Percentiles rank a stretch among this genome's conserved stretches.
Evolutionary conservation across 1,140 invertebrate species (phyloP).

Genomic region (Polyergus mexicanus): DNA sequence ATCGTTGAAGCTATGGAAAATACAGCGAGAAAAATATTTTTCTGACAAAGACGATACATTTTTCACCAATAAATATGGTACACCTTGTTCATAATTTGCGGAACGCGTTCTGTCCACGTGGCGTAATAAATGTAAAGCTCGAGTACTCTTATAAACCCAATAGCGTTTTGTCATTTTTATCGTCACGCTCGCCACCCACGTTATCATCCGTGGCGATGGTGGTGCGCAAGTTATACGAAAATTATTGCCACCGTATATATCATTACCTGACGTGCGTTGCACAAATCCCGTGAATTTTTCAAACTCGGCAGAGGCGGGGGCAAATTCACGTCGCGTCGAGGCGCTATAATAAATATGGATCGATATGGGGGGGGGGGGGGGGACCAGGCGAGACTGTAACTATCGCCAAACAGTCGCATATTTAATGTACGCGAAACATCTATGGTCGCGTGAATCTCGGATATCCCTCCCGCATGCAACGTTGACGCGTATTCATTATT

Average conservation of each 20-base stretch:
- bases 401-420: slow-evolving; percentile 24
- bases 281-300: slow-evolving; percentile 55
- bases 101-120: neutral
- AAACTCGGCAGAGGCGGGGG: neutral
- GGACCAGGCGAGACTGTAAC: slow-evolving; percentile 27
- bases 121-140: slow-evolving; percentile 51
- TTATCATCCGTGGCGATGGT: slow-evolving; percentile 3
- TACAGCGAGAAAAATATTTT: slow-evolving; percentile 16
- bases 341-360: slow-evolving; percentile 53
- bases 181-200: slow-evolving; percentile 14
- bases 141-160: slow-evolving; percentile 25
- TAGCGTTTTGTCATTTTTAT: slow-evolving; percentile 49
- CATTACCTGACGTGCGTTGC: slow-evolving; percentile 45
- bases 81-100: slow-evolving; percentile 20
- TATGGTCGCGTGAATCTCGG: slow-evolving; percentile 32
- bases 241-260: slow-evolving; percentile 51
- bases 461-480: neutral
- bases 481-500: slow-evolving; percentile 18
- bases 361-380: neutral
- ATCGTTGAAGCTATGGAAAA: neutral
- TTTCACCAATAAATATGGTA: slow-evolving; percentile 36
- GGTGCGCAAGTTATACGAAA: slow-evolving; percentile 38
- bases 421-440: slow-evolving; percentile 45
- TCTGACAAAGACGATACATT: slow-evolving; percentile 31
- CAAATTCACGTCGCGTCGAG: slow-evolving; percentile 8